Evolutionary conservation across 2,113 vertebrate genomes (phyloP), one percentile per base, ranked within the genome.

Genomic region (Chloebia gouldiae): DNA sequence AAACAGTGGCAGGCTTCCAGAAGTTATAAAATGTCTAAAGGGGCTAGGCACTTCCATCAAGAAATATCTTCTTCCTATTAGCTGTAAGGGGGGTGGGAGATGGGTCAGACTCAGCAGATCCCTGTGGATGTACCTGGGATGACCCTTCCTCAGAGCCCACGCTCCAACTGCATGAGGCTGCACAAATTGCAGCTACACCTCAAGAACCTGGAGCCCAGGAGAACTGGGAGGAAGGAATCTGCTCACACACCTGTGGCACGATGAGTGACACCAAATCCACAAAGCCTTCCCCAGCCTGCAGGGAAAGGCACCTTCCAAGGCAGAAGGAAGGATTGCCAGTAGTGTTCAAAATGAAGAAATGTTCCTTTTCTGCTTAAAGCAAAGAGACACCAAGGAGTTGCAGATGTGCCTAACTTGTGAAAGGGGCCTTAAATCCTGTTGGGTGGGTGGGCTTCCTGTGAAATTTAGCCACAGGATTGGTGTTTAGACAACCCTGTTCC

Each of bases 1-100:
- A 91, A 92, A 64, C 7, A 60, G 82, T 93, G 93, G 94, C 94
- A 95, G 72, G 16, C 71, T 93, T 97, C 96, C 96, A 97, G 88
- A 90, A 84, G 44, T 64, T 75, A 93, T 88, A 78, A 90, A 90
- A 71, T 18, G 21, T 66, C 76, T 95, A 80, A 90, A 60, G 68
- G 71, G 68, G 63, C 51, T 73, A 81, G 77, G 91, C 54, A 83
- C 31, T 75, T 53, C 95, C 90, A 96, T 93, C 79, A 92, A 83
- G 92, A 86, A 90, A 75, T 93, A 81, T 84, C 60, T 71, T 45
- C 49, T 23, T 64, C 40, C 88, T 81, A n/a, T 90, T 72, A 95
- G 56, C 56, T 93, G 78, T 90, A 76, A 78, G 49, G 44, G 53
- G n/a, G 37, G 56, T 60, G 35, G 45, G 64, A 83, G 65, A 39